Conservation (phyloP, 2,888 invertebrate genomes). For the Cheilosia grossa region DNA sequence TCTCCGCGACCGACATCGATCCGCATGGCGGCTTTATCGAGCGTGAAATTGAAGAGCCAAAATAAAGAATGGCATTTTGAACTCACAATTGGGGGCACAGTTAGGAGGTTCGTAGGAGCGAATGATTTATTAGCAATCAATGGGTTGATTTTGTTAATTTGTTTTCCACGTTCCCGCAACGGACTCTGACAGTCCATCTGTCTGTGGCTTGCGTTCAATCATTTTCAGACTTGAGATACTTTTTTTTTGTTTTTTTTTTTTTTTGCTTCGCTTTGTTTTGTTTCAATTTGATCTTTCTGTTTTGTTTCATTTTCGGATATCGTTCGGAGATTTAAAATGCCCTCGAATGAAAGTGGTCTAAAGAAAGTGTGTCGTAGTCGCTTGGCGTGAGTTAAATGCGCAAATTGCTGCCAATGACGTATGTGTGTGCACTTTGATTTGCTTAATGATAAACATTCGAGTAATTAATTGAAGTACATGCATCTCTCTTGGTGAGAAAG, state of each 20-base stretch:
- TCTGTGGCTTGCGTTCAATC: slow-evolving; percentile 29
- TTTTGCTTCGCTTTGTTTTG: neutral
- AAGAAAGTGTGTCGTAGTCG: slow-evolving; percentile 38
- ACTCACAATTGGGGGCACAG: slow-evolving; percentile 69
- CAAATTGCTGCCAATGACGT: slow-evolving; percentile 42
- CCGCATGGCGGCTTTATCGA: slow-evolving; percentile 61
- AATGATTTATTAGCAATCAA: slow-evolving; percentile 59
- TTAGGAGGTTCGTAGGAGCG: slow-evolving; percentile 42
- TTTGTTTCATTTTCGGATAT: slow-evolving; percentile 1
- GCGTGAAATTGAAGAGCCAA: slow-evolving; percentile 73
- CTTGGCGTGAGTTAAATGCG: slow-evolving; percentile 34
- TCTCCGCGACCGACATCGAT: slow-evolving; percentile 15
- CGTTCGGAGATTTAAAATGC: slow-evolving; percentile 3
- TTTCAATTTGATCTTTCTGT: neutral
- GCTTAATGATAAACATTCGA: slow-evolving; percentile 57
- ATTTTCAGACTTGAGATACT: slow-evolving; percentile 11
- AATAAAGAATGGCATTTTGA: slow-evolving; percentile 69
- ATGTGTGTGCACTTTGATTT: slow-evolving; percentile 44
- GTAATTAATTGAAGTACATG: slow-evolving; percentile 63
- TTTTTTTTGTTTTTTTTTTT: neutral
- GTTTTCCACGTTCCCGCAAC: slow-evolving; percentile 19
- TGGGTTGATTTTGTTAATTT: slow-evolving; percentile 61
- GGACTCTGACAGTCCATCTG: slow-evolving; percentile 33
- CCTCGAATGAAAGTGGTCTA: slow-evolving; percentile 34
- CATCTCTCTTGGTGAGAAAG: slow-evolving; percentile 39